Percentiles rank a stretch among this genome's conserved stretches.
These are phyloP conservation scores for Echeneis naucrates DNA, from an alignment of 2,797 vertebrate genomes.

Conservation along the genomic window DNA sequence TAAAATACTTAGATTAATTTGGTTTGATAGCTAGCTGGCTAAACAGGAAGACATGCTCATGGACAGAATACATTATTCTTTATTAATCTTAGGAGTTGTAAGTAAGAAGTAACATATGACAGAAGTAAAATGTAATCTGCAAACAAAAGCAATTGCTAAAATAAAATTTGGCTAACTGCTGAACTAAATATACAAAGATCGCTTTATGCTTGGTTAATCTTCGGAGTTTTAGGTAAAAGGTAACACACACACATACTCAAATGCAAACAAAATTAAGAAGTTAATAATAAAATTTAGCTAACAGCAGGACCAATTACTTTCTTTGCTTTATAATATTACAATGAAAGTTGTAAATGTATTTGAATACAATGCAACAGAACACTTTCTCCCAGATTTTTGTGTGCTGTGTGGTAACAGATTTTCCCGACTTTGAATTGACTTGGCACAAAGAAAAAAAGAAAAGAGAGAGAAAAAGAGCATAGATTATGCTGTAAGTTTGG, in stretches of 20 bases:
- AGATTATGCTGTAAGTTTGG: constrained; percentile 13
- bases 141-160: neutral
- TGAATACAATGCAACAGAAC: neutral
- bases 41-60: no score
- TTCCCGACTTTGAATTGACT: constrained; percentile 19
- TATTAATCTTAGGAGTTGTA: no score
- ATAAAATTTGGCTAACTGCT: neutral
- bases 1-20: neutral
- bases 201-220: no score
- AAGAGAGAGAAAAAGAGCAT: neutral
- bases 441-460: neutral
- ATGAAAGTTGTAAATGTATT: neutral
- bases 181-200: neutral
- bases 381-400: neutral
- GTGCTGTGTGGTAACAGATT: constrained; percentile 7
- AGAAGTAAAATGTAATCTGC: neutral
- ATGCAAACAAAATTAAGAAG: no score
- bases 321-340: neutral
- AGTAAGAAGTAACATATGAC: neutral
- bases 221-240: no score
- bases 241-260: no score
- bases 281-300: no score
- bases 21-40: neutral
- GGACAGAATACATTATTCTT: no score
- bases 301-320: no score